phyloP scores from a whole-genome alignment of 2,113 vertebrate species.

The Ia io region DNA sequence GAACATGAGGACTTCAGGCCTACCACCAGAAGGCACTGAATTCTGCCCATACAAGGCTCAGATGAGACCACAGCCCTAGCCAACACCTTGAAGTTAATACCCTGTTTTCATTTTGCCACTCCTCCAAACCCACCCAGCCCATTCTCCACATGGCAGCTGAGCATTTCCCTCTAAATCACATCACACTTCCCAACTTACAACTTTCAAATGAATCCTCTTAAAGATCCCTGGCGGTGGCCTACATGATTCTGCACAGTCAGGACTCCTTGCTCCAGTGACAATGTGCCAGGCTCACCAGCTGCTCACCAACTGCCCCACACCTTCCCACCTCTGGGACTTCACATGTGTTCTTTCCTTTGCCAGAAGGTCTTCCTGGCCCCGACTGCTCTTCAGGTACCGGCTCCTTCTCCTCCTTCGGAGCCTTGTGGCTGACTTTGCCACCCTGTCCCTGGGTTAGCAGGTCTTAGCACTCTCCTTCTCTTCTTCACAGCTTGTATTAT shows the following conservation, averaged over 20 bases:
- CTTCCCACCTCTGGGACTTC: rapidly evolving
- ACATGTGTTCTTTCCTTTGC: rapidly evolving
- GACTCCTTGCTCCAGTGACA: background rate
- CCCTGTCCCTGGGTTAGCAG: rapidly evolving
- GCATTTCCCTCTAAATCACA: background rate
- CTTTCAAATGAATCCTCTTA: background rate
- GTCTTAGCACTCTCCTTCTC: background rate
- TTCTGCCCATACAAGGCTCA: background rate
- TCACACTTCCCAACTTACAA: background rate
- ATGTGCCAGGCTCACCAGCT: background rate
- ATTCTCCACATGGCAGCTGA: background rate
- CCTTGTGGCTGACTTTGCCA: background rate
- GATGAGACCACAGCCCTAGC: background rate
- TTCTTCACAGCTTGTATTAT: background rate
- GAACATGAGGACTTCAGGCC: background rate
- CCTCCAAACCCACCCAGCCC: too few relatives aligned
- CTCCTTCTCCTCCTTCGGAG: background rate
- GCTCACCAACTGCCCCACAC: rapidly evolving
- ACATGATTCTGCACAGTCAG: rapidly evolving
- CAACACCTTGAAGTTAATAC: too few relatives aligned
- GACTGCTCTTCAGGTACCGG: rapidly evolving
- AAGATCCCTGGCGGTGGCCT: background rate
- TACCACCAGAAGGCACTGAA: background rate
- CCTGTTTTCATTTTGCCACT: background rate
- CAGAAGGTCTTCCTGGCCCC: background rate